Conservation (phyloP, 2,113 vertebrate genomes). For the Pyrgilauda ruficollis region DNA sequence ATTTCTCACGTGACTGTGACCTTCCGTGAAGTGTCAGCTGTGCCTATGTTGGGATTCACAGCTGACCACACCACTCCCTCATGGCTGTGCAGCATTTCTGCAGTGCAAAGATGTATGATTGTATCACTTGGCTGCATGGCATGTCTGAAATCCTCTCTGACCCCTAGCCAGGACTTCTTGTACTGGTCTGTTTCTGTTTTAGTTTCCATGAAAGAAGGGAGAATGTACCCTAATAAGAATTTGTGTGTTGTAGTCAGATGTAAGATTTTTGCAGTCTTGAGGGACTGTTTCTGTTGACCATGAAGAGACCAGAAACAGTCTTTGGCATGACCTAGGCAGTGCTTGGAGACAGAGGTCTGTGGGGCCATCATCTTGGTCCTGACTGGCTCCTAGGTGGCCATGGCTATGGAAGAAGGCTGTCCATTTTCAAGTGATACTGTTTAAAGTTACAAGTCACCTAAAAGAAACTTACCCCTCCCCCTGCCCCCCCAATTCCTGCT, state of each 20-base stretch:
- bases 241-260: neutral
- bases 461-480: neutral
- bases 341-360: neutral
- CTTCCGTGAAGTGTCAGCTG: rapidly evolving
- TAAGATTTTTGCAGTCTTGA: neutral
- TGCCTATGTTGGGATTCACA: rapidly evolving
- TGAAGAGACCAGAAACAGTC: neutral
- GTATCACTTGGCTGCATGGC: rapidly evolving
- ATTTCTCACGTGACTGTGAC: rapidly evolving
- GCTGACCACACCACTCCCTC: neutral
- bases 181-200: neutral
- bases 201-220: neutral
- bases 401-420: neutral
- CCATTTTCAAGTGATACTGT: neutral
- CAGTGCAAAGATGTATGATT: rapidly evolving
- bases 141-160: neutral
- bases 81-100: rapidly evolving
- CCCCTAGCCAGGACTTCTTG: neutral
- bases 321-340: neutral
- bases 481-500: rapidly evolving
- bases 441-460: neutral
- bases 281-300: rapidly evolving
- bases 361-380: neutral
- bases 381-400: rapidly evolving
- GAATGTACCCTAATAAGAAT: neutral